Evolutionary conservation across 2,113 vertebrate species (phyloP), one percentile per base, ranked within the genome.

Genomic region (Phodopus roborovskii): DNA sequence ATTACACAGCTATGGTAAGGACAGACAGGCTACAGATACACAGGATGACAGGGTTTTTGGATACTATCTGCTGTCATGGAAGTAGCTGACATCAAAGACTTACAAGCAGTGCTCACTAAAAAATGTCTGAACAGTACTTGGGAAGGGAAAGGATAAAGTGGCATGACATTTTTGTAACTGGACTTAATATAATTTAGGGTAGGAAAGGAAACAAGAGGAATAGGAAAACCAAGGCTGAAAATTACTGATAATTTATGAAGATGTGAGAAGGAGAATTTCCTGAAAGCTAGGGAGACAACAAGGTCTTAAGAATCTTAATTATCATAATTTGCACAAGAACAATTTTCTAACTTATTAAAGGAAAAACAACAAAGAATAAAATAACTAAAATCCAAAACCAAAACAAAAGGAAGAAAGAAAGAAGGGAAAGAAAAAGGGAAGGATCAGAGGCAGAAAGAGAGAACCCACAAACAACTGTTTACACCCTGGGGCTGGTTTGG

Each of bases 161-260:
- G 84, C n/a, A 93, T 45, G 48, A 97, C 97, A 88, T 89, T 91
- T 90, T 39, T 96, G 90, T 45, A 96, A 83, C 2, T 86, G 88
- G 93, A 97, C 95, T 96, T 94, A 96, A 78, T 93, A 82, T 58
- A 88, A 96, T 79, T 97, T 97, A 92, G 33, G 62, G 71, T 62
- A 95, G 87, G 96, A 97, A 97, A 86, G 91, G 87, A 93, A 89
- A 60, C 53, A 50, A 13, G 7, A 90, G 30, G 60, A 77, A 28
- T 5, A 92, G 78, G 78, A 92, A 89, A 95, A 94, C 33, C 89
- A 66, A 97, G 68, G 45, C 64, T 96, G 60, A 10, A 92, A 92
- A 81, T 85, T 48, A 79, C 86, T 94, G 79, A 89, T 81, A 74
- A 89, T 85, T 58, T 45, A 71, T 8, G 7, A 88, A 53, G 48